These are phyloP conservation scores for Drosophila atroscutellata DNA, from an alignment of 2,888 invertebrate species.

Conservation along the genomic window DNA sequence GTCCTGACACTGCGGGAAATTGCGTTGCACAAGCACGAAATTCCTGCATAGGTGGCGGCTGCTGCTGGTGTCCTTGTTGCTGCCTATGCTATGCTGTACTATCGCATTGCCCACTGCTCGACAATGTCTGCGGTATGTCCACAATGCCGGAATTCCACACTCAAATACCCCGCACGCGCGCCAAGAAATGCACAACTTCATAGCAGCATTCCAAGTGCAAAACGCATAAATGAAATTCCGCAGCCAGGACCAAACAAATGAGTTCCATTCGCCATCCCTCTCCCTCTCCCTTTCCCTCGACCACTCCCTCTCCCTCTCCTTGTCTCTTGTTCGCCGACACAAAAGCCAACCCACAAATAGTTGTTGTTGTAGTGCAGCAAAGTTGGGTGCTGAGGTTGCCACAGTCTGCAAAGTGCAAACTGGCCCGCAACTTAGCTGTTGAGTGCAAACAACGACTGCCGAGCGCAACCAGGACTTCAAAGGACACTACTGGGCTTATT, in stretches of 20 bases:
- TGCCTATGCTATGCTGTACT: background rate
- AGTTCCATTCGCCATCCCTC: constrained; percentile 11
- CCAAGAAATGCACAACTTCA: constrained; percentile 79
- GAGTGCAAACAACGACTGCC: constrained; percentile 16
- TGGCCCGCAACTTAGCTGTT: constrained; percentile 9
- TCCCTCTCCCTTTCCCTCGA: no score
- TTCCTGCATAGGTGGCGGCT: constrained; percentile 49
- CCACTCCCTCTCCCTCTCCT: no score
- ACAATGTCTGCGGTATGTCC: constrained; percentile 74
- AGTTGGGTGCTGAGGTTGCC: background rate
- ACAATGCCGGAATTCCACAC: constrained; percentile 78
- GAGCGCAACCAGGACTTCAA: background rate
- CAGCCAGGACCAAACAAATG: constrained; percentile 51
- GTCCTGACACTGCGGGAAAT: constrained; percentile 59
- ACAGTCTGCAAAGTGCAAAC: constrained; percentile 19
- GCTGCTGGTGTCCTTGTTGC: constrained; percentile 26
- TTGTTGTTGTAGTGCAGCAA: background rate
- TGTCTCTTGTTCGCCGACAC: background rate
- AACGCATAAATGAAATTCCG: constrained; percentile 78
- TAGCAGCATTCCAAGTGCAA: constrained; percentile 74
- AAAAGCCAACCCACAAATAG: constrained; percentile 20
- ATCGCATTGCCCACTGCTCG: constrained; percentile 23
- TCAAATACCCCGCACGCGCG: constrained; percentile 77
- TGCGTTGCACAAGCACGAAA: constrained; percentile 59
- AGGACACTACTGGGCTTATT: background rate